phyloP scores from a whole-genome alignment of 2,888 invertebrate genomes.

The Hyalella azteca region DNA sequence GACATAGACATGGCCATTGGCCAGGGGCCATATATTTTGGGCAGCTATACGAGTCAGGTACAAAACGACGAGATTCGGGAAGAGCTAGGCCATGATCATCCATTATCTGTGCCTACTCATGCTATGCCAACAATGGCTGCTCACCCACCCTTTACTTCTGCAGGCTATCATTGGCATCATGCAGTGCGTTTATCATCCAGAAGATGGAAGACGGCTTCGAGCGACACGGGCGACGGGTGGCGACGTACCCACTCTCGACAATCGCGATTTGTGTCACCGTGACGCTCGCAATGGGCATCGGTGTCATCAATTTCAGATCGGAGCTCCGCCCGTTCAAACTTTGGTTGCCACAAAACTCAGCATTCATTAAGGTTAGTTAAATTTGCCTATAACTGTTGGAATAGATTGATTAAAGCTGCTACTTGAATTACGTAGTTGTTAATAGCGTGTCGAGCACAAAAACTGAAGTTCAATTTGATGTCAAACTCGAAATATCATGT shows the following conservation, averaged over 20 bases:
- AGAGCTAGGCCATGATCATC: too few species aligned
- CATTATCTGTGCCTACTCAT: too few species aligned
- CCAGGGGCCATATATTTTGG: too few species aligned
- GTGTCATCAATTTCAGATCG: conserved; percentile 39
- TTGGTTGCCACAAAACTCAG: conserved; percentile 63
- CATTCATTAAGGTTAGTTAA: conserved; percentile 50
- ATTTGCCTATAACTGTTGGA: background rate
- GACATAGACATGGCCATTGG: too few species aligned
- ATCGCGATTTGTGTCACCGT: conserved; percentile 38
- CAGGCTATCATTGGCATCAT: conserved; percentile 34
- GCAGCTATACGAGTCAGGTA: too few species aligned
- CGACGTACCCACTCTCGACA: conserved; percentile 20
- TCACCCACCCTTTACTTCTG: too few species aligned
- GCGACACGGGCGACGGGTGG: conserved; percentile 41
- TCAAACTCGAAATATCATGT: background rate
- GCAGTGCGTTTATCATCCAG: conserved; percentile 25
- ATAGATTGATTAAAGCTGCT: background rate
- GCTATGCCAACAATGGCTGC: too few species aligned
- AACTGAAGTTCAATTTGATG: background rate
- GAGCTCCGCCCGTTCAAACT: conserved; percentile 59
- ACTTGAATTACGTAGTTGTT: background rate
- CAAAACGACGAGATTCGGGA: too few species aligned
- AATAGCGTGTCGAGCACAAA: background rate
- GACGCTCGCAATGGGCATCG: conserved; percentile 36
- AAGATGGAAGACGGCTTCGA: conserved; percentile 44